phyloP scores from a whole-genome alignment of 1,140 invertebrate genomes.

The Physella acuta region DNA sequence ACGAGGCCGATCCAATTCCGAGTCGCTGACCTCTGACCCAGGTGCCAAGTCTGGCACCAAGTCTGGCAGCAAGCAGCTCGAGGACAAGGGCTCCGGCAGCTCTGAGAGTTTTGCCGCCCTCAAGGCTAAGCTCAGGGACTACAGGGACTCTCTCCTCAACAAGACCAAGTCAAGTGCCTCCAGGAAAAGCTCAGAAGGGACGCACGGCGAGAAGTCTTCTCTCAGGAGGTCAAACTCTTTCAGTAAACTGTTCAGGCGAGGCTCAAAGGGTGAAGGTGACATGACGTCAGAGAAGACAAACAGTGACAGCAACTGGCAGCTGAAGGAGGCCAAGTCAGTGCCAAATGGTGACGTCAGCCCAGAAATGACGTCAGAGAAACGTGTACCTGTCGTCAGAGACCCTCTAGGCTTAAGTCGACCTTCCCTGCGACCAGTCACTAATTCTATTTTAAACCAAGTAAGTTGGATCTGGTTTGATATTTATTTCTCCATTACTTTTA shows the following conservation, averaged over 20 bases:
- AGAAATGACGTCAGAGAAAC: slow-evolving; percentile 15
- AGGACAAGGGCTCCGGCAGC: slow-evolving; percentile 14
- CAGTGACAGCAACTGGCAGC: slow-evolving; percentile 28
- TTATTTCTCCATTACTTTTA: not conserved
- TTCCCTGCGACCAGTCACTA: slow-evolving; percentile 40
- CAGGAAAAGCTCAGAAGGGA: slow-evolving; percentile 9
- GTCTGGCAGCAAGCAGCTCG: not conserved
- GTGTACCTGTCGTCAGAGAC: slow-evolving; percentile 35
- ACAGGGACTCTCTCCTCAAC: slow-evolving; percentile 45
- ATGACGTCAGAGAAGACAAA: not conserved
- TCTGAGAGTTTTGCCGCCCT: slow-evolving; percentile 49
- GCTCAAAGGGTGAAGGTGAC: slow-evolving; percentile 9
- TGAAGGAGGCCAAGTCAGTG: slow-evolving; percentile 11
- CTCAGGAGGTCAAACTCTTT: slow-evolving; percentile 44
- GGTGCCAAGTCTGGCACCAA: not conserved
- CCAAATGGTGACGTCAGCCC: not conserved
- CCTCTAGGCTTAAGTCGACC: slow-evolving; percentile 36
- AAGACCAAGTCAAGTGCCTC: slow-evolving; percentile 30
- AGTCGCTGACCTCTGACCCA: not conserved
- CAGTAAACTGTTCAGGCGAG: slow-evolving; percentile 22
- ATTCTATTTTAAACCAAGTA: slow-evolving; percentile 33
- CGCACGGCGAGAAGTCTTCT: slow-evolving; percentile 25
- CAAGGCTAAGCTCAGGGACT: slow-evolving; percentile 52
- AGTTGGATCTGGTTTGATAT: not conserved
- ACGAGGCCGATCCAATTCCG: not conserved